Evolutionary conservation across 2,797 vertebrate species (phyloP).

Genomic region (Sebastes goodei): DNA sequence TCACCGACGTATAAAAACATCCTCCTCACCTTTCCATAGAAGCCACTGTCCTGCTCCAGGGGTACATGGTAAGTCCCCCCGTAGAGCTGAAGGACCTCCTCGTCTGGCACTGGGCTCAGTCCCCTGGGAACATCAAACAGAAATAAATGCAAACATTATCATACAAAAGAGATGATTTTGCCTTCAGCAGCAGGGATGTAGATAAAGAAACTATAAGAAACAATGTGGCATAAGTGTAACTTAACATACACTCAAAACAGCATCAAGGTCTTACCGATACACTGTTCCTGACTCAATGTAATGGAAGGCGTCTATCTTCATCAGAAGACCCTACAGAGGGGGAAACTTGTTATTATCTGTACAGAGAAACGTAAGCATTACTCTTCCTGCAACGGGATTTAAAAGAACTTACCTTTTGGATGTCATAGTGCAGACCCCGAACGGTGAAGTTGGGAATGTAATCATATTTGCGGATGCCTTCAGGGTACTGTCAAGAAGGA

Average conservation of each 20-base stretch:
- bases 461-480: slow-evolving; percentile 83
- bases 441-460: slow-evolving; percentile 87
- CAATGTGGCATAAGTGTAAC: not conserved
- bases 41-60: slow-evolving; percentile 87
- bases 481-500: slow-evolving; percentile 82
- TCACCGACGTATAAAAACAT: too few relatives aligned
- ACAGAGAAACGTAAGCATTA: not conserved
- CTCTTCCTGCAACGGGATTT: not conserved
- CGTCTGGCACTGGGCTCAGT: slow-evolving; percentile 84
- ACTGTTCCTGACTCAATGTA: slow-evolving; percentile 89
- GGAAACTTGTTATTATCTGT: not conserved
- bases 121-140: slow-evolving; percentile 75
- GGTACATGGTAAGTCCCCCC: slow-evolving; percentile 87
- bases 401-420: slow-evolving; percentile 83
- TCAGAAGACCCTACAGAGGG: slow-evolving; percentile 82
- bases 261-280: slow-evolving; percentile 78
- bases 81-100: slow-evolving; percentile 85
- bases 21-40: slow-evolving; percentile 87
- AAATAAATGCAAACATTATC: not conserved
- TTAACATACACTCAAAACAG: not conserved
- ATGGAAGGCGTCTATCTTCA: slow-evolving; percentile 92
- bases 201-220: not conserved
- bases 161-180: not conserved
- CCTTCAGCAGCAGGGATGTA: not conserved
- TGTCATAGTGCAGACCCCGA: slow-evolving; percentile 89